Percentiles rank a stretch among this genome's conserved stretches.
phyloP scores from a whole-genome alignment of 2,888 invertebrate genomes.

The Aelia acuminata region DNA sequence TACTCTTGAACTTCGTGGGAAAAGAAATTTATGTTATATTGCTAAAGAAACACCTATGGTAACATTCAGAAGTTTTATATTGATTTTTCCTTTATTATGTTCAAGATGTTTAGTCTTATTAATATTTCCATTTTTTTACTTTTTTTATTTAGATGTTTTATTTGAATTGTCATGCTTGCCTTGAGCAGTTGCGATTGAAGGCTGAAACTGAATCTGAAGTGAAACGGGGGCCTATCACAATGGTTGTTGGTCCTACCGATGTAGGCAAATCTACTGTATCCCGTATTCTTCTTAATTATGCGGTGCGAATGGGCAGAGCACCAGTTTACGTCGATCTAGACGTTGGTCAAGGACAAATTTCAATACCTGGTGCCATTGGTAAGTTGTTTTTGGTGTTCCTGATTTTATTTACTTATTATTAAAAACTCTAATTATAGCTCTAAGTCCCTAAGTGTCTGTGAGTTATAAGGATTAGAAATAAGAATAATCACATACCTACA shows the following conservation, averaged over 20 bases:
- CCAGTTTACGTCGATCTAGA: constrained; percentile 96
- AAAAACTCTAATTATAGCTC: no score
- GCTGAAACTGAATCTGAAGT: constrained; percentile 78
- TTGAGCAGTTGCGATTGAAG: constrained; percentile 88
- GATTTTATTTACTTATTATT: no score
- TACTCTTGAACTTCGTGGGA: constrained; percentile 85
- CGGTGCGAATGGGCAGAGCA: constrained; percentile 87
- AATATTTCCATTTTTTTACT: constrained; percentile 23
- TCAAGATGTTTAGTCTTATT: not conserved
- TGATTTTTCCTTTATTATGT: not conserved
- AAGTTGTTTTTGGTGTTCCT: constrained; percentile 60
- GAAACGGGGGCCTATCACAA: constrained; percentile 84
- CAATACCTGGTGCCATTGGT: constrained; percentile 93
- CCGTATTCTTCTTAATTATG: constrained; percentile 92
- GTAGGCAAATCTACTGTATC: constrained; percentile 97
- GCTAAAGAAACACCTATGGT: constrained; percentile 98
- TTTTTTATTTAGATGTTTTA: constrained; percentile 78
- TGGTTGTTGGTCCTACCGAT: constrained; percentile 95
- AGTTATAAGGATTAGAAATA: no score
- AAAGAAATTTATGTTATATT: constrained; percentile 93
- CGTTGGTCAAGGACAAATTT: constrained; percentile 93
- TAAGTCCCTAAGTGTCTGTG: no score
- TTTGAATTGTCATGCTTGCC: constrained; percentile 93
- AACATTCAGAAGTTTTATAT: constrained; percentile 62
- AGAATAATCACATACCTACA: no score